A percentile compares a stretch with the other conserved stretches of the same genome.
Conservation (phyloP, 2,888 invertebrate species). For the Watsonalla binaria region DNA sequence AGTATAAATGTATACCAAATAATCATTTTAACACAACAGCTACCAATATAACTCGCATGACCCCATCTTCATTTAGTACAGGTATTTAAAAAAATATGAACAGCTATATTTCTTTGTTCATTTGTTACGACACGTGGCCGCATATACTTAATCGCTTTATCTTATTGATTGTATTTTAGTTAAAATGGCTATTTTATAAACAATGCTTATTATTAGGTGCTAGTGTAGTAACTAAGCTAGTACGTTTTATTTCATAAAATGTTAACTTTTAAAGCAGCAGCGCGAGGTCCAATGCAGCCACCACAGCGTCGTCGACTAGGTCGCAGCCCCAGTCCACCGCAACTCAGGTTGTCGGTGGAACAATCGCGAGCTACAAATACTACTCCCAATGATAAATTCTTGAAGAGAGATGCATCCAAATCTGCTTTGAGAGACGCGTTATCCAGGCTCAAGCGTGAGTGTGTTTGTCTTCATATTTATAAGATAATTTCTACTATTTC, state of each 20-base stretch:
- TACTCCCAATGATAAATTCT: conserved; percentile 23
- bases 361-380: conserved; percentile 61
- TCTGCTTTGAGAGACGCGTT: conserved; percentile 43
- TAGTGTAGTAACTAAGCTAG: no score
- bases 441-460: conserved; percentile 58
- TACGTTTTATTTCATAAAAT: background rate
- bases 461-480: no score
- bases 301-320: conserved; percentile 54
- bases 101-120: background rate
- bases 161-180: no score
- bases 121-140: no score
- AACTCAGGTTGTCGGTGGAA: conserved; percentile 27
- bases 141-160: no score
- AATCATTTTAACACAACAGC: conserved; percentile 13
- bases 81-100: conserved; percentile 18
- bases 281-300: conserved; percentile 27
- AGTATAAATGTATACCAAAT: conserved; percentile 20
- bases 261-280: conserved; percentile 12
- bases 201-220: no score
- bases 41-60: conserved; percentile 17
- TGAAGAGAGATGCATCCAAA: conserved; percentile 38
- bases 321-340: conserved; percentile 64
- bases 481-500: background rate
- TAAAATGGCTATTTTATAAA: no score
- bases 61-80: conserved; percentile 29